Evolutionary conservation across 2,888 invertebrate genomes (phyloP).

Genomic region (Lapara coniferarum): DNA sequence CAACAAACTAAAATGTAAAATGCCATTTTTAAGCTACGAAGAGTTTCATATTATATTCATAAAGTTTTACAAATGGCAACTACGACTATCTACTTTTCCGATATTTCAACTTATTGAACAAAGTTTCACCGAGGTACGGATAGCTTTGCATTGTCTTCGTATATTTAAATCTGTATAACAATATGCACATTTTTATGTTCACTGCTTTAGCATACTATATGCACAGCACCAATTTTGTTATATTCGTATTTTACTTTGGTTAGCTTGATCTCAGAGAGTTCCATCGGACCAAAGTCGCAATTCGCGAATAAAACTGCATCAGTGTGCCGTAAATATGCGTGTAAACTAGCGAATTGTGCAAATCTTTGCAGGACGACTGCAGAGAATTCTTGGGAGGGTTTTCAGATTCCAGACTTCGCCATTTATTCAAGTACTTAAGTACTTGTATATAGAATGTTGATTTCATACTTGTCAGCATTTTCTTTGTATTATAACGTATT

Average conservation of each 20-base stretch:
- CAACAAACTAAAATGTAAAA: not conserved
- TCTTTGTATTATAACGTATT: not conserved
- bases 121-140: slow-evolving; percentile 17
- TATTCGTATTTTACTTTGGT: slow-evolving; percentile 1
- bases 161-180: slow-evolving; percentile 1
- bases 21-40: not conserved
- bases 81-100: slow-evolving; percentile 18
- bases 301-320: not conserved
- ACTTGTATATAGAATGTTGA: not conserved
- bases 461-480: too few relatives aligned
- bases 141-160: slow-evolving; percentile 21
- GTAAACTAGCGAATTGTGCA: not conserved
- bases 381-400: not conserved
- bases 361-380: not conserved
- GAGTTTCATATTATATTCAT: slow-evolving; percentile 24
- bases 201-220: not conserved
- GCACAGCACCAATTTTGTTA: not conserved
- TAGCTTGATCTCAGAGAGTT: not conserved
- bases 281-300: not conserved
- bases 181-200: slow-evolving; percentile 9
- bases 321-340: slow-evolving; percentile 8
- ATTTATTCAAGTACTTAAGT: not conserved
- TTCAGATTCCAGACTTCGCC: not conserved
- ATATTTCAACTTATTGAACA: slow-evolving; percentile 23
- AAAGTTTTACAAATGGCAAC: slow-evolving; percentile 45